Base-by-base conservation (phyloP, 2,888 invertebrate species). In the Drosophila barbarae region DNA sequence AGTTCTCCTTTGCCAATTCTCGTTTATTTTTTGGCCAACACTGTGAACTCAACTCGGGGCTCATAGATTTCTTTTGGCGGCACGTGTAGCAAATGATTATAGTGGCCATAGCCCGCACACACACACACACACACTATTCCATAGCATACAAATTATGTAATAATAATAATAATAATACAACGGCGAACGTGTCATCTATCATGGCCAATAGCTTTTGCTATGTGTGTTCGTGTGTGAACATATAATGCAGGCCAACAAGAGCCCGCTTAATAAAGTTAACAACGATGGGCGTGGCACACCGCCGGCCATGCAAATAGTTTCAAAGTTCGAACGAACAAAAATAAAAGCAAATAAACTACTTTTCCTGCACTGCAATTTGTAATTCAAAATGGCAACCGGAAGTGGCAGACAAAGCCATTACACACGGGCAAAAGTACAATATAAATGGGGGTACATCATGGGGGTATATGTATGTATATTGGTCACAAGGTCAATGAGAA, bases 81-180 rank as follows among this genome's bases (percentile, higher is more conserved):
- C 78, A 81, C 78, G 78, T 79, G 78, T 71, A 60, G 56, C 74
- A 79, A 79, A 81, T 59, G 59, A 59, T 79, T 81, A 79, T 80
- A 76, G 76, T 81, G 74, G 68, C 67, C 15, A 39, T 15, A 18
- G 36, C 15, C 23, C 7, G 7, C 7, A 18, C 41, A 13, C 23
- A 13, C 23, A 23, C 21, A 23, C n/a, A 41, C 23, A n/a, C 23
- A n/a, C 8, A 39, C 7, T 13, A 39, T 23, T 8, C 1, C 41
- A 7, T n/a, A 26, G 26, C 74, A 73, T 58, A 77, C 75, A 79
- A 82, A 77, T 79, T 77, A 73, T 73, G 72, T 81, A 78, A 78
- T 78, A 81, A 79, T 79, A 78, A 76, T 46, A 46, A 46, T 30
- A 46, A 46, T 65, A 68, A 75, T 64, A 73, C 63, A 60, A 52